These are phyloP conservation scores for Silurus aristotelis DNA, from an alignment of 2,797 vertebrate genomes.

Conservation along the genomic window DNA sequence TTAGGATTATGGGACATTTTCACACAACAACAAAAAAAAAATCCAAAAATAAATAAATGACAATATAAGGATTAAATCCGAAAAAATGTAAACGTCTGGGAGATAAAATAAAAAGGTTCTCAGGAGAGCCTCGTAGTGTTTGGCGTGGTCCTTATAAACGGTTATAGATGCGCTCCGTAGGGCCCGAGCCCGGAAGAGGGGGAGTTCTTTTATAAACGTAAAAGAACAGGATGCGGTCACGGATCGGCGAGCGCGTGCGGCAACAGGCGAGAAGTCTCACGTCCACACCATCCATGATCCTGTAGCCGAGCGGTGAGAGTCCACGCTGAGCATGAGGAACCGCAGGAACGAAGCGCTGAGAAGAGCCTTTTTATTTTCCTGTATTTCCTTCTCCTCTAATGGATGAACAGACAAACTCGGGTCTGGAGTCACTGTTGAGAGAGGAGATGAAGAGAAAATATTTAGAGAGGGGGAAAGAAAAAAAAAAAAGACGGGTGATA, in stretches of 20 bases:
- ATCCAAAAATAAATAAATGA: constrained; percentile 60
- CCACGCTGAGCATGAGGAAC: constrained; percentile 56
- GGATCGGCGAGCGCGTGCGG: constrained; percentile 55
- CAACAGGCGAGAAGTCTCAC: constrained; percentile 59
- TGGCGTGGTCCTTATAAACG: constrained; percentile 54
- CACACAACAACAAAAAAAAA: constrained; percentile 44
- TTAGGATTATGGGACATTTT: constrained; percentile 74
- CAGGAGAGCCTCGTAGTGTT: constrained; percentile 31
- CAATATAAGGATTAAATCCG: constrained; percentile 13
- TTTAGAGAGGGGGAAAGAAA: not conserved
- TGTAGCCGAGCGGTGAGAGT: constrained; percentile 55
- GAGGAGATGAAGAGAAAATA: constrained; percentile 40
- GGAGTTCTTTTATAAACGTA: constrained; percentile 67
- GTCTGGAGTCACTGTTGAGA: constrained; percentile 63
- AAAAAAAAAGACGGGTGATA: not conserved
- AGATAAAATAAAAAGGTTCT: constrained; percentile 35
- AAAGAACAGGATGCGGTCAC: constrained; percentile 64
- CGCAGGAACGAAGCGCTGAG: constrained; percentile 13
- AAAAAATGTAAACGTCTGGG: constrained; percentile 47
- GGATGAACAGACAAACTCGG: constrained; percentile 41
- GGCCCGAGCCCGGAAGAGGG: constrained; percentile 58
- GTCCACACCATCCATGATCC: constrained; percentile 66
- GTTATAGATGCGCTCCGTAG: constrained; percentile 56
- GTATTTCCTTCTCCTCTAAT: constrained; percentile 36
- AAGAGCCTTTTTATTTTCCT: constrained; percentile 29